Base-by-base conservation (phyloP, 2,888 invertebrate species). In the Erannis defoliaria region DNA sequence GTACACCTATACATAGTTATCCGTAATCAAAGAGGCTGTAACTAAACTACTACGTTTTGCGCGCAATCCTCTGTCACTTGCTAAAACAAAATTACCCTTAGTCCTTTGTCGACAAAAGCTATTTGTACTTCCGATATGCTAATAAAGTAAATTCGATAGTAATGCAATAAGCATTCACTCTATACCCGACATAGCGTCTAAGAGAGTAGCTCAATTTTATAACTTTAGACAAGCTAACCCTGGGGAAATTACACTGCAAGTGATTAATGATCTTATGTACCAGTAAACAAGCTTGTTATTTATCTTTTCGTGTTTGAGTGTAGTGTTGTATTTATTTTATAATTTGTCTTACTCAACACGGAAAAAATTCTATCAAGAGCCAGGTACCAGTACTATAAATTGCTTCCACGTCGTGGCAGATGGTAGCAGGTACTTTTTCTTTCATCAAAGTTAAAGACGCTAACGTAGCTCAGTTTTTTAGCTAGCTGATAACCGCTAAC, bases 211-310 rank as follows among this genome's bases (percentile, higher is more conserved):
- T 45, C 26, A 45, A 45, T 16, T 45, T 26, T 19, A n/a, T 42
- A 42, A 21, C 19, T 42, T n/a, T n/a, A 21, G 38, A 38, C 14
- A 9, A 16, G 43, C 10, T 1, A 4, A 14, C 19, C 60, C 31
- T 19, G 14, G 64, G 60, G 64, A 64, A 64, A 64, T 64, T 37
- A 60, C 37, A 26, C 50, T 45, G 21, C 55, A 55, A 10, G 50
- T 14, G 55, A 55, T 61, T 61, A 61, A 55, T 61, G 60, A 50
- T 55, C 26, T 26, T 12, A 21, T 54, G 45, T 45, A 37, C 0
- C 43, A 29, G 57, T 51, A 38, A 58, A 58, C 31, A 59, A 59
- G 38, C 21, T 31, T 35, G 38, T 31, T 59, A 21, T 59, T 35
- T 58, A 26, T 43, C 46, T 35, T 31, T 46, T 38, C 26, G 43